Evolutionary conservation across 2,113 vertebrate species (phyloP).

Genomic region (Hoplias malabaricus): DNA sequence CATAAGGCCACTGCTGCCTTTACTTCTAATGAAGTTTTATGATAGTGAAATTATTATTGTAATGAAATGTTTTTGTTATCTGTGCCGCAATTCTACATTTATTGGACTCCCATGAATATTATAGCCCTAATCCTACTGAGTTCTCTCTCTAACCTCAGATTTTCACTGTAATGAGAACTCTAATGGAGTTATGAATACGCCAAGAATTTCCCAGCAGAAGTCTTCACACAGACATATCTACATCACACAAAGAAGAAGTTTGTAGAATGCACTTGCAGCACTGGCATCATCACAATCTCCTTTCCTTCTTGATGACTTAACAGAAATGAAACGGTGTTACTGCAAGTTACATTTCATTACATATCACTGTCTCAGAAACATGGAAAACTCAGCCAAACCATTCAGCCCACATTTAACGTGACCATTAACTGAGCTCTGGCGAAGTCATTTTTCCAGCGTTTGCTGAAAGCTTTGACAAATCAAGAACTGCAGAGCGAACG

Average conservation of each 20-base stretch:
- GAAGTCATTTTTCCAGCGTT: not conserved
- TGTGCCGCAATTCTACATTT: too few species aligned
- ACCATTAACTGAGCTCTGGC: not conserved
- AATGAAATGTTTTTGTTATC: too few species aligned
- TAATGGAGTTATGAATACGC: too few species aligned
- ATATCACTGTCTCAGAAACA: not conserved
- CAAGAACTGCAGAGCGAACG: not conserved
- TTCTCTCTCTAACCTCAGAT: too few species aligned
- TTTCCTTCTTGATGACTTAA: not conserved
- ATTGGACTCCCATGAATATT: too few species aligned
- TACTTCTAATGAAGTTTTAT: not conserved
- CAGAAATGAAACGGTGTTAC: not conserved
- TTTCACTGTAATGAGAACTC: not conserved
- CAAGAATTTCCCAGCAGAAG: not conserved
- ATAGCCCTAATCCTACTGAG: too few species aligned
- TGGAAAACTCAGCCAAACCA: not conserved
- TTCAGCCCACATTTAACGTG: not conserved
- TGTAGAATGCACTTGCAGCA: too few species aligned
- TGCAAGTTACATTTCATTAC: not conserved
- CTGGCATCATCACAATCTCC: not conserved
- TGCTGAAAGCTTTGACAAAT: not conserved
- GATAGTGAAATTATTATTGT: not conserved
- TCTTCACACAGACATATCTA: not conserved
- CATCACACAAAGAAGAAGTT: not conserved
- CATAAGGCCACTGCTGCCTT: too few species aligned